Base-by-base conservation (phyloP, 2,113 vertebrate species). In the Callaeas wilsoni region DNA sequence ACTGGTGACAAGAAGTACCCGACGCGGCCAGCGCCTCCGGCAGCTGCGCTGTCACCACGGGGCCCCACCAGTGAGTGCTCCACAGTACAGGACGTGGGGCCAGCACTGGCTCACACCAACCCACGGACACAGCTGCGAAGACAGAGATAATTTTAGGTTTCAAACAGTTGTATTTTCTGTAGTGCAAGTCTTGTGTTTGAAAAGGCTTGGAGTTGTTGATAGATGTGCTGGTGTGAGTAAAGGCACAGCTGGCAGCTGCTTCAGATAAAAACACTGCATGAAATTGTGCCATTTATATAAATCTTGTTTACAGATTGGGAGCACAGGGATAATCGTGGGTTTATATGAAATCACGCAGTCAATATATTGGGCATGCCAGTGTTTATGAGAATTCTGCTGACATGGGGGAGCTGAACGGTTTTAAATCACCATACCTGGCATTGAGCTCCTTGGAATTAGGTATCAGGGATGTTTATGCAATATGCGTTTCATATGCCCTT, bases 231-330 rank as follows among this genome's bases (percentile, higher is more conserved):
- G 91, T 93, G 78, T 89, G 77, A 85, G 63, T 70, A 88, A 83
- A 87, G 49, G 44, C 82, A 30, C 64, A 74, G 83, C 82, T 93
- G 90, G 87, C 82, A 94, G 92, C 89, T 96, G 87, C 87, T 90
- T 86, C 87, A 84, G 79, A 96, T 86, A 77, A 85, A 55, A 93
- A 42, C 25, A 12, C 6, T 67, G 52, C 85, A 84, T 85, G 82
- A 84, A 95, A 81, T 52, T 25, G 60, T 90, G 68, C 75, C 90
- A 25, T 94, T 96, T 90, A 23, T 88, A 22, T 83, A 90, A 90
- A 50, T 76, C 78, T 44, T 86, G 78, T 93, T 95, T 96, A 88
- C 6, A 25, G 70, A 37, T 23, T 82, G 67, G 87, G 57, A 90
- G 88, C 33, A 25, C 71, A 30, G 65, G 71, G 39, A 35, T 69